phyloP scores from a whole-genome alignment of 2,888 invertebrate genomes.

The Aelia acuminata region DNA sequence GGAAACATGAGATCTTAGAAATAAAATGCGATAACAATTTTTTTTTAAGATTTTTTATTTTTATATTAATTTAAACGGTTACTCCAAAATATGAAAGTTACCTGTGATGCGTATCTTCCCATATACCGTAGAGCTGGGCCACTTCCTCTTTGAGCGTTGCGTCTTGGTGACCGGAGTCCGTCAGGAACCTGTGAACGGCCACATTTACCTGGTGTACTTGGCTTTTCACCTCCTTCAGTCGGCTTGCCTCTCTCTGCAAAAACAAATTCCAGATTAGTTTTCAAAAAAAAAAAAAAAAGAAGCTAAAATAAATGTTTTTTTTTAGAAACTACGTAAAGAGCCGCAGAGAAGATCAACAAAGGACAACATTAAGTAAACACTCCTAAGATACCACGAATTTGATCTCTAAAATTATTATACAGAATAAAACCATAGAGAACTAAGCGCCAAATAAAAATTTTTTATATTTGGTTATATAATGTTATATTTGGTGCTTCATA shows the following conservation, averaged over 20 bases:
- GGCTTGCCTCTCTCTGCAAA: slow-evolving; percentile 76
- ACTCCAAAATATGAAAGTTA: slow-evolving; percentile 69
- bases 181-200: slow-evolving; percentile 73
- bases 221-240: slow-evolving; percentile 72
- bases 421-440: no score
- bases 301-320: not conserved
- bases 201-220: slow-evolving; percentile 75
- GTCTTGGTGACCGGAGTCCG: slow-evolving; percentile 73
- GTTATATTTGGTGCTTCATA: no score
- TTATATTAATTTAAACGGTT: no score
- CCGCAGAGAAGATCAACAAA: no score
- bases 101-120: slow-evolving; percentile 81
- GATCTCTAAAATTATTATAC: no score
- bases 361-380: no score
- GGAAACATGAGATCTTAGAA: no score
- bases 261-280: slow-evolving; percentile 62
- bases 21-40: no score
- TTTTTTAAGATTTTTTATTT: no score
- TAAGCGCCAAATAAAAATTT: no score
- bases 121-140: slow-evolving; percentile 77
- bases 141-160: slow-evolving; percentile 75
- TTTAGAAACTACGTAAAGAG: not conserved
- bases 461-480: no score
- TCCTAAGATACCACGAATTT: no score
- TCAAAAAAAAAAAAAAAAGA: not conserved